A percentile compares a stretch with the other conserved stretches of the same genome.
phyloP scores from a whole-genome alignment of 2,113 vertebrate species.

The Callopanchax toddi region DNA sequence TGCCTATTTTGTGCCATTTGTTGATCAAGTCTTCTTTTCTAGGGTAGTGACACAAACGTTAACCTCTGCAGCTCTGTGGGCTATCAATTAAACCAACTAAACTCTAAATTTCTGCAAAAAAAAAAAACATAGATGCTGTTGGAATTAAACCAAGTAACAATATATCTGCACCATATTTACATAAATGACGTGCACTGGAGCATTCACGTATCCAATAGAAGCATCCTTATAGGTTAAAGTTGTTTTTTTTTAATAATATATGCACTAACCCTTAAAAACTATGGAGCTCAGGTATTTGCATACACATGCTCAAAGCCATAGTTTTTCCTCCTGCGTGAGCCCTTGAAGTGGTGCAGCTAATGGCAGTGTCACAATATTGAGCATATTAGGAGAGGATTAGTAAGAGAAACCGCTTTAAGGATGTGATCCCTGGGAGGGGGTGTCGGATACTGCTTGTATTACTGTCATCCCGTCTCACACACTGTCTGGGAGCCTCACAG shows the following conservation, averaged over 20 bases:
- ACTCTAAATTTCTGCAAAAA: constrained; percentile 32
- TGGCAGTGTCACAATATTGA: constrained; percentile 71
- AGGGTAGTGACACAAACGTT: too few relatives aligned
- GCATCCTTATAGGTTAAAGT: background rate
- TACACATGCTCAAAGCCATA: constrained; percentile 6
- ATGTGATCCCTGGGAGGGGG: constrained; percentile 68
- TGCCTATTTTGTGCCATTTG: constrained; percentile 21
- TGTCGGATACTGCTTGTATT: constrained; percentile 70
- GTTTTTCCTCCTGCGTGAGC: constrained; percentile 17
- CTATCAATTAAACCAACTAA: constrained; percentile 24
- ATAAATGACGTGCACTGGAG: background rate
- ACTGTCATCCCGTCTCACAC: constrained; percentile 65
- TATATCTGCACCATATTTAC: too few relatives aligned
- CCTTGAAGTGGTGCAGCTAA: constrained; percentile 58
- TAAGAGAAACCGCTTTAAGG: constrained; percentile 68
- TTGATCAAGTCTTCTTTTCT: constrained; percentile 28
- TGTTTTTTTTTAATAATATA: constrained; percentile 1
- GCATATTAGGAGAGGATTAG: constrained; percentile 75
- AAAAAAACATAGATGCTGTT: constrained; percentile 11
- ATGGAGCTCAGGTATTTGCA: constrained; percentile 6
- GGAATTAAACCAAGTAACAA: background rate
- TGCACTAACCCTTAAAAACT: constrained; percentile 7
- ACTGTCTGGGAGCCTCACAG: constrained; percentile 54
- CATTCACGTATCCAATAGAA: background rate
- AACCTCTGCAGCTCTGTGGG: constrained; percentile 19